Conservation (phyloP, 92 coral and sea anemone species). For the Hydrozoanthus gracilis region DNA sequence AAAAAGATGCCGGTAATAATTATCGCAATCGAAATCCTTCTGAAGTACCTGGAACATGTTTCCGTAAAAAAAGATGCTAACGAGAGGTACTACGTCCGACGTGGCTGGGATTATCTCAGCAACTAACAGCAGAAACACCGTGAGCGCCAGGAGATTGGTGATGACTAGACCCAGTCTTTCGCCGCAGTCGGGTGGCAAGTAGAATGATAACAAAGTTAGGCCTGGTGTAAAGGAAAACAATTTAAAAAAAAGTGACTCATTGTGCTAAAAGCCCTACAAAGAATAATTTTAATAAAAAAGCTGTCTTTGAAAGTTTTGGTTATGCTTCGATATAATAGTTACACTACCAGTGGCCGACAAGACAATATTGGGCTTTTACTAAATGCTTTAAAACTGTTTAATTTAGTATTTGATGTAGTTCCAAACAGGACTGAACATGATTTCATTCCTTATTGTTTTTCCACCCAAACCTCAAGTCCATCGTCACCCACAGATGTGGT, state of each 20-base stretch:
- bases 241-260: background rate
- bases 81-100: slow-evolving; percentile 60
- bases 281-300: too few species aligned
- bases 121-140: slow-evolving; percentile 59
- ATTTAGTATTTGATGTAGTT: too few species aligned
- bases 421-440: too few species aligned
- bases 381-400: too few species aligned
- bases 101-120: slow-evolving; percentile 67
- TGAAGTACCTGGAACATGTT: slow-evolving; percentile 55
- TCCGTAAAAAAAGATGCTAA: slow-evolving; percentile 48
- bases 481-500: too few species aligned
- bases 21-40: too few species aligned
- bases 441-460: too few species aligned
- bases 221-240: slow-evolving; percentile 5
- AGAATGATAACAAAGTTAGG: slow-evolving; percentile 55
- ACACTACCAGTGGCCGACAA: too few species aligned
- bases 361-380: too few species aligned
- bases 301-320: too few species aligned
- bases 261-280: background rate
- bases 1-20: background rate
- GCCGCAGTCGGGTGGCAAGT: slow-evolving; percentile 67
- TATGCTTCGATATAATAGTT: too few species aligned
- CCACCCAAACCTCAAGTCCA: too few species aligned
- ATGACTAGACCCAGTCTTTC: slow-evolving; percentile 63
- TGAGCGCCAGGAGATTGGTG: slow-evolving; percentile 65